Percentiles rank a stretch among this genome's conserved stretches.
Conservation (phyloP, 2,888 invertebrate species). For the Drosophila falleni region DNA sequence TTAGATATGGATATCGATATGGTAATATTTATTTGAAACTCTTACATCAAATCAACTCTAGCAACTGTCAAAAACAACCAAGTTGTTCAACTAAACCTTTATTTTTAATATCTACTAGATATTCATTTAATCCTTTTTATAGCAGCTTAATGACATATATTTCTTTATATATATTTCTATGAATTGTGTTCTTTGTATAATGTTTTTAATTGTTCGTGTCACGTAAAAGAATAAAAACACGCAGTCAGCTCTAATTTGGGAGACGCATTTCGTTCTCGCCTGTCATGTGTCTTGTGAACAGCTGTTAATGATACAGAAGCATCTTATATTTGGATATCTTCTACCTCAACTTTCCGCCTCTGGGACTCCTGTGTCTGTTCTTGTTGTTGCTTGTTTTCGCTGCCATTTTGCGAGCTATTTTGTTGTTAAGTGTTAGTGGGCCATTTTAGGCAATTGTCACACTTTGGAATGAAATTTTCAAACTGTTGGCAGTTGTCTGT, state of each 20-base stretch:
- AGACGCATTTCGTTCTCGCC: constrained; percentile 17
- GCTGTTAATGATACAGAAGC: constrained; percentile 76
- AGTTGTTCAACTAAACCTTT: no score
- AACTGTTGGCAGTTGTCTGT: constrained; percentile 13
- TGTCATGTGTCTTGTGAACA: constrained; percentile 69
- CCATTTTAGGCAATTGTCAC: constrained; percentile 51
- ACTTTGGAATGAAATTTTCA: constrained; percentile 42
- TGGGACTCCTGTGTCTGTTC: background rate
- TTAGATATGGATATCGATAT: no score
- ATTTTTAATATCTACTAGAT: no score
- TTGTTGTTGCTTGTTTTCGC: constrained; percentile 22
- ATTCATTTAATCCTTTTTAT: no score
- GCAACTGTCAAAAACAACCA: no score
- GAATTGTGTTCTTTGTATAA: background rate
- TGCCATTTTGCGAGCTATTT: constrained; percentile 36
- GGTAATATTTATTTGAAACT: no score
- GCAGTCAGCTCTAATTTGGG: constrained; percentile 6
- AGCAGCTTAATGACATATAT: no score
- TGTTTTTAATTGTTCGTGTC: background rate
- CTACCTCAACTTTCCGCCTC: constrained; percentile 24
- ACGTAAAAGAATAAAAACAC: background rate
- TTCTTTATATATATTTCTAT: no score
- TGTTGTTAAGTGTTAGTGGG: constrained; percentile 33
- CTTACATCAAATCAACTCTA: no score
- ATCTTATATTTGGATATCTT: constrained; percentile 50